Evolutionary conservation across 2,797 vertebrate genomes (phyloP), one percentile per base, ranked within the genome.

Genomic region (Pelobates cultripes): DNA sequence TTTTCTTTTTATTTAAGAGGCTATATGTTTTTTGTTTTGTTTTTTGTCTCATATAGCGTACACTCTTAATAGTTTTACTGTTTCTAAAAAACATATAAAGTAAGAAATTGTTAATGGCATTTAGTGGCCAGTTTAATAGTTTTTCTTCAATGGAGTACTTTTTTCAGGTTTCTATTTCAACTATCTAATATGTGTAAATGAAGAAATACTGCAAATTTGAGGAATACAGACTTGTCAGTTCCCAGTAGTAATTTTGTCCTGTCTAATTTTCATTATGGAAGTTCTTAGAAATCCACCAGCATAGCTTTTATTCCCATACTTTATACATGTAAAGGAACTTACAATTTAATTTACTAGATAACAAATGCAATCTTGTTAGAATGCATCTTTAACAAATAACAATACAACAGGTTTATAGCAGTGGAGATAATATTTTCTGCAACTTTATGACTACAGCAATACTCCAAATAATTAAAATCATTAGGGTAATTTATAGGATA

Each of bases 341-440:
- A 40, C 40, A 42, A 42, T 66, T 42, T 66, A 66, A 66, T 66
- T 66, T 41, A 66, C 64, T 66, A 66, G 64, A 66, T 10, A 66
- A 66, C 28, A 66, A 4, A 66, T 66, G 3, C 64, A 66, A 40
- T 28, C 28, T 66, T 66, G 57, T 17, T 9, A 8, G 15, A 66
- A 66, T 66, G 64, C 64, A 66, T 40, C 17, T 66, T 66, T 28
- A 28, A 66, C 17, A 66, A 40, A 66, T 66, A 40, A 66, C 64
- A 66, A 66, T 40, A 41, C 28, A 66, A 42, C 7, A 8, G 3
- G 28, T 66, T 66, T 66, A 66, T 40, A 5, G n/a, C 64, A 66
- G 7, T 40, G 12, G 7, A 66, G 28, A 14, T 10, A 66, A 41
- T 66, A 66, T 60, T 60, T 60, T 60, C 57, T 60, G 57, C 57